These are phyloP conservation scores for Isotomurus palustris DNA, from an alignment of 2,888 invertebrate species.

Conservation along the genomic window DNA sequence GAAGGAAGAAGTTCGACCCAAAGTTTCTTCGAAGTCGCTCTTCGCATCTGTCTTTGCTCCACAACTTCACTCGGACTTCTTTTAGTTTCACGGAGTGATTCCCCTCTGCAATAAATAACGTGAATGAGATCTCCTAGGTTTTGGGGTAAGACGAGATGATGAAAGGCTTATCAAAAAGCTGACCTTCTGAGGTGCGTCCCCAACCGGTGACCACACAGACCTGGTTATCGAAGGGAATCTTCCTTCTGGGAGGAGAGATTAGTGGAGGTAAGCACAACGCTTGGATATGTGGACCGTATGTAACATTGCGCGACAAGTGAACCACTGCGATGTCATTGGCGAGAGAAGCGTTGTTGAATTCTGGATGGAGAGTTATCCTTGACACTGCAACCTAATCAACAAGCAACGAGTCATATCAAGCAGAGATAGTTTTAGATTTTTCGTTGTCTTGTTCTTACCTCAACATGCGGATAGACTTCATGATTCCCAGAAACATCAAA, in stretches of 20 bases:
- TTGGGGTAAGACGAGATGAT: neutral
- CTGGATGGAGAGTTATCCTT: slow-evolving; percentile 48
- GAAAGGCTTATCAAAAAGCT: slow-evolving; percentile 14
- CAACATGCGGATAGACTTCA: slow-evolving; percentile 50
- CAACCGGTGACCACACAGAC: slow-evolving; percentile 51
- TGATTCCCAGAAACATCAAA: slow-evolving; percentile 50
- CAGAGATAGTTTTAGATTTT: slow-evolving; percentile 37
- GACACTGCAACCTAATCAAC: slow-evolving; percentile 21
- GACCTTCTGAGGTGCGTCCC: slow-evolving; percentile 51
- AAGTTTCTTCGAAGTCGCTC: slow-evolving; percentile 49
- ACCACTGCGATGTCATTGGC: slow-evolving; percentile 51
- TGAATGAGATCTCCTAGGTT: neutral
- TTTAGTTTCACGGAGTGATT: slow-evolving; percentile 51
- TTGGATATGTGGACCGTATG: slow-evolving; percentile 48
- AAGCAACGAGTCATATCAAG: neutral
- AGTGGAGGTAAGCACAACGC: slow-evolving; percentile 48
- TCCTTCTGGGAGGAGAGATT: neutral
- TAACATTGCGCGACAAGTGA: slow-evolving; percentile 46
- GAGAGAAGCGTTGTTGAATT: slow-evolving; percentile 49
- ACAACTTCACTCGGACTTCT: slow-evolving; percentile 51
- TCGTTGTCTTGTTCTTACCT: slow-evolving; percentile 46
- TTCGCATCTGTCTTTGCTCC: slow-evolving; percentile 50
- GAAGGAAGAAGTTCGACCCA: slow-evolving; percentile 49
- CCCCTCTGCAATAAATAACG: slow-evolving; percentile 46
- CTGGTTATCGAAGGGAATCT: slow-evolving; percentile 11